Evolutionary conservation across 2,797 vertebrate species (phyloP).

Genomic region (Allobates femoralis): DNA sequence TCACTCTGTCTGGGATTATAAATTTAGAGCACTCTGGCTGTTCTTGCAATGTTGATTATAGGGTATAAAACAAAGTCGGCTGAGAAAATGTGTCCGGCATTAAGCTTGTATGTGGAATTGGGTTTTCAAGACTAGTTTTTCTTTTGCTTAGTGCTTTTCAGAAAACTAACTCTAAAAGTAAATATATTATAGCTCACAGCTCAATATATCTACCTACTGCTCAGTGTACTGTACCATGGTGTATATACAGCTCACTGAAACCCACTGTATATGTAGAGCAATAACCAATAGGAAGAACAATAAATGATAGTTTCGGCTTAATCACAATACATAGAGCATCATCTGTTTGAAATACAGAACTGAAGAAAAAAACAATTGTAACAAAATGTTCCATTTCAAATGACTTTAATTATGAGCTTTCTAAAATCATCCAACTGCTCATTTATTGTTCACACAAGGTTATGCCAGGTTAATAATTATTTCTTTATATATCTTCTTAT

Average conservation of each 20-base stretch:
- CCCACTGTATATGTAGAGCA: not conserved
- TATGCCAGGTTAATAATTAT: constrained; percentile 63
- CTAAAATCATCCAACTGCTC: constrained; percentile 67
- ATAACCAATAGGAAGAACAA: not conserved
- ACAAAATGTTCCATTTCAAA: constrained; percentile 65
- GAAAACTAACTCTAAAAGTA: not conserved
- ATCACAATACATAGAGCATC: constrained; percentile 1
- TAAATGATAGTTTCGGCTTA: not conserved
- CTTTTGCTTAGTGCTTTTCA: not conserved
- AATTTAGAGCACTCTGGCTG: no score
- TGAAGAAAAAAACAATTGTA: constrained; percentile 48
- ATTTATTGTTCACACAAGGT: constrained; percentile 65
- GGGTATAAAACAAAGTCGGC: no score
- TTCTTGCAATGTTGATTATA: no score
- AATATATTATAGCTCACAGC: no score
- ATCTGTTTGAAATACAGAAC: constrained; percentile 49
- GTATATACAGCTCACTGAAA: not conserved
- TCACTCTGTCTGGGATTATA: not conserved
- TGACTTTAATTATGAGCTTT: constrained; percentile 65
- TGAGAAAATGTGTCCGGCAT: no score
- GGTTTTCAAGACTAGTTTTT: not conserved
- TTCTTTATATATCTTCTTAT: not conserved
- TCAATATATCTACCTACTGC: not conserved
- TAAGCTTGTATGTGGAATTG: no score
- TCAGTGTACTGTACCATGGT: not conserved